Evolutionary conservation across 2,113 vertebrate genomes (phyloP), one percentile per base, ranked within the genome.

Genomic region (Toxotes jaculatrix): DNA sequence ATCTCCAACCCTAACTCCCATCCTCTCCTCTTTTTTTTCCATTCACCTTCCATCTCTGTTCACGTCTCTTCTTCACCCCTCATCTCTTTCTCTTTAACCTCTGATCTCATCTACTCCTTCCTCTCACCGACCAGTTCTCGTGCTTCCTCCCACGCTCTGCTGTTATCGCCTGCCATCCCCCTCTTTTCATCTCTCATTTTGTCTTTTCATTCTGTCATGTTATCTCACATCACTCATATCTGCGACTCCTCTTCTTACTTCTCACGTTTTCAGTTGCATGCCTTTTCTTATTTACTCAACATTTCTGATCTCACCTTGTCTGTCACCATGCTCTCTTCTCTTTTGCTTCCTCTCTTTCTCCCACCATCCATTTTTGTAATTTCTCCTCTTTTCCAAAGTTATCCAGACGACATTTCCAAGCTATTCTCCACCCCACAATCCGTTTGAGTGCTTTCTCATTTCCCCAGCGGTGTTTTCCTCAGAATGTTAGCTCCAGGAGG

Each of bases 41-140:
- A 4, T 49, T 49, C 45, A 19, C 42, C 42, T 3, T 43, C 12
- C 42, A 43, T 45, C 19, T 57, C 38, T 19, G 27, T 42, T 40
- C 42, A 19, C 10, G 3, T 31, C 31, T 27, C 64, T 0, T 38
- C 62, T 7, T 51, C 40, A 13, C 1, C 6, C 32, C 34, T 31
- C 36, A 59, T 66, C 51, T 59, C n/a, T 32, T 61, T 10, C n/a
- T 79, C 69, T 68, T 63, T 68, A 79, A 68, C 63, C 69, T 74
- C 32, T 63, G 56, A 49, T 61, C 56, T 68, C 55, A 75, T 62
- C 45, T 42, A n/a, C 21, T 17, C 14, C 12, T 43, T 43, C 11
- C 42, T 43, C 42, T 13, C 12, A 43, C 10, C 1, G 12, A 43
- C 42, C 51, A 53, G 21, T n/a, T 53, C 21, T 53, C 21, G 0